Base-by-base conservation (phyloP, 2,797 vertebrate species). In the Anas flavirostris region DNA sequence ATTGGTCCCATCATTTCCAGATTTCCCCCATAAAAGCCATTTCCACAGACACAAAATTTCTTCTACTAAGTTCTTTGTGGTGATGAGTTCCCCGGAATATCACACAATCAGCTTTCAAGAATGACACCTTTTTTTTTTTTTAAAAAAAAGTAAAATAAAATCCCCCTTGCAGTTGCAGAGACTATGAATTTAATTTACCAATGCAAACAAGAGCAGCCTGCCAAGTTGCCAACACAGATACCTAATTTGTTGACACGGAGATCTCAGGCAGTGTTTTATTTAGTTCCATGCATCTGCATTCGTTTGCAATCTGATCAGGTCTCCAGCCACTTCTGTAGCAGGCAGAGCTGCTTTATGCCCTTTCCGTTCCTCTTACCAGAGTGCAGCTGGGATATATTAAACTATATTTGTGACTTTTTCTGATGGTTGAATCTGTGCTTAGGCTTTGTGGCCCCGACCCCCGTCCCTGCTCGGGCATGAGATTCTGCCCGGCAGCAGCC, bases 131-230 rank as follows among this genome's bases (percentile, higher is more conserved):
- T 39, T 39, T 39, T 39, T 39, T 39, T 39, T 39, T 39, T 39
- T 12, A 33, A 41, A 7, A 60, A 33, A 41, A 8, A 48, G 91
- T 68, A 29, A 84, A 35, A 88, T 26, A 22, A 31, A 91, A 87
- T 69, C 86, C 81, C 44, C 44, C 60, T 43, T 83, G 60, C 58
- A 75, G 55, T 87, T 93, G 63, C 79, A 88, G 86, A 83, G 82
- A 37, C 73, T 79, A 84, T 90, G 95, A 94, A 80, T 79, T 94
- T 93, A 94, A 97, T 97, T 97, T 94, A 82, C 83, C 95, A 67
- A 28, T 55, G 84, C 96, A 98, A 96, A 97, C 83, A 96, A 67
- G 91, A 86, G 95, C 16, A 74, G 59, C 50, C 68, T 89, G 69
- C 84, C 92, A 68, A 74, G 90, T 15, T 91, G 79, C 88, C 93